phyloP scores from a whole-genome alignment of 2,797 vertebrate species.

The Coccyzus lansbergi region DNA sequence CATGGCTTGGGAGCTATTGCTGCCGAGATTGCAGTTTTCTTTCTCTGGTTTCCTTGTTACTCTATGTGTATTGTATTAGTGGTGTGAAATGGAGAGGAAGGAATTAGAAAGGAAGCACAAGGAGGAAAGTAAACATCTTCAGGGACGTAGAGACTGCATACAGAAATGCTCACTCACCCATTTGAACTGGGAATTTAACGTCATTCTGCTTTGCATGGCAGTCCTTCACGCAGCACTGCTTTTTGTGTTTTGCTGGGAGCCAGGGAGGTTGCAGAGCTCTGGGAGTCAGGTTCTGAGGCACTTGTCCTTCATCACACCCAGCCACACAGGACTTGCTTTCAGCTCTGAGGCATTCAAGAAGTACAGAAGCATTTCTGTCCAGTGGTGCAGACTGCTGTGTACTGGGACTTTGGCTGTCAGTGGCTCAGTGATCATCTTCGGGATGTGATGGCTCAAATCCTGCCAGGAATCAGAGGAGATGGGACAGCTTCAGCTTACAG shows the following conservation, averaged over 20 bases:
- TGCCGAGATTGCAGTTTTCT: conserved; percentile 6
- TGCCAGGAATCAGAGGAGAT: background rate
- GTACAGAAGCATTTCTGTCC: background rate
- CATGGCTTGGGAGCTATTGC: background rate
- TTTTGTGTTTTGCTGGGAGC: background rate
- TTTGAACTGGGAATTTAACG: background rate
- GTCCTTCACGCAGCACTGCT: rapidly evolving
- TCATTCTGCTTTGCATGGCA: background rate
- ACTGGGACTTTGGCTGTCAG: background rate
- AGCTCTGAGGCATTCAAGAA: background rate
- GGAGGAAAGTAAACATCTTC: conserved; percentile 23
- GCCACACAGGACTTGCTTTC: rapidly evolving
- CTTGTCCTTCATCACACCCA: rapidly evolving
- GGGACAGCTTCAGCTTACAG: background rate
- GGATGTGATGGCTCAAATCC: background rate
- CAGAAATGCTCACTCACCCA: background rate
- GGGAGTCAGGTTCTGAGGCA: background rate
- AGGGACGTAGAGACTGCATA: background rate
- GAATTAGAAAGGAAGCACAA: conserved; percentile 12
- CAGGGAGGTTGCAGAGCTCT: background rate
- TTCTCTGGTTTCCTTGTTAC: background rate
- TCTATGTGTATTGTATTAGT: background rate
- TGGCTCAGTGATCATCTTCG: background rate
- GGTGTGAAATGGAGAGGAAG: conserved; percentile 11
- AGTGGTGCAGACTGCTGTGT: background rate